Evolutionary conservation across 2,888 invertebrate species (phyloP).

Genomic region (Empis livida): DNA sequence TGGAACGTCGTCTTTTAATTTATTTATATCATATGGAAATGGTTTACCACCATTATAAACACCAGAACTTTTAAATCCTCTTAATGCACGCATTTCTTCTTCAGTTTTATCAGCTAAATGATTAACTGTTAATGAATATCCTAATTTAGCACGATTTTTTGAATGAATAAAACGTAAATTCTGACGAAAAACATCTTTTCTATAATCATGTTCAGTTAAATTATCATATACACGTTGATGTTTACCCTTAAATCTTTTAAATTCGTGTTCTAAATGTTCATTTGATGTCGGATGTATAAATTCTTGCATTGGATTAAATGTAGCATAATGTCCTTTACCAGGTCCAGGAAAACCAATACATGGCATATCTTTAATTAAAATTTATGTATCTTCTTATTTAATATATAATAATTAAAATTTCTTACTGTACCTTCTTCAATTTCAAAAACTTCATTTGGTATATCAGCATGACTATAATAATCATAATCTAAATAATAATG

Average conservation of each 20-base stretch:
- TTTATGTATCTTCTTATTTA: neutral
- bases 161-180: constrained; percentile 75
- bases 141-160: constrained; percentile 59
- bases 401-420: neutral
- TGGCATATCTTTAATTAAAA: constrained; percentile 40
- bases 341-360: constrained; percentile 81
- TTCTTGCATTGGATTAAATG: constrained; percentile 90
- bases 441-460: constrained; percentile 55
- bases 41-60: constrained; percentile 59
- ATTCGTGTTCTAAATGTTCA: constrained; percentile 60
- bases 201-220: constrained; percentile 50
- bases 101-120: constrained; percentile 76
- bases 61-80: constrained; percentile 51
- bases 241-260: constrained; percentile 52
- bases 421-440: constrained; percentile 44
- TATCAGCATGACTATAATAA: constrained; percentile 49
- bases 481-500: constrained; percentile 82
- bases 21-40: constrained; percentile 56
- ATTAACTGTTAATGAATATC: constrained; percentile 68
- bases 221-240: constrained; percentile 57
- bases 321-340: constrained; percentile 59
- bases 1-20: constrained; percentile 48
- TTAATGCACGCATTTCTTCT: constrained; percentile 58
- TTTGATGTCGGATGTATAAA: constrained; percentile 61
- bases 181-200: constrained; percentile 72